Percentiles rank a stretch among this genome's conserved stretches.
These are phyloP conservation scores for Syngnathus rostellatus DNA, from an alignment of 2,797 vertebrate species.

Conservation along the genomic window DNA sequence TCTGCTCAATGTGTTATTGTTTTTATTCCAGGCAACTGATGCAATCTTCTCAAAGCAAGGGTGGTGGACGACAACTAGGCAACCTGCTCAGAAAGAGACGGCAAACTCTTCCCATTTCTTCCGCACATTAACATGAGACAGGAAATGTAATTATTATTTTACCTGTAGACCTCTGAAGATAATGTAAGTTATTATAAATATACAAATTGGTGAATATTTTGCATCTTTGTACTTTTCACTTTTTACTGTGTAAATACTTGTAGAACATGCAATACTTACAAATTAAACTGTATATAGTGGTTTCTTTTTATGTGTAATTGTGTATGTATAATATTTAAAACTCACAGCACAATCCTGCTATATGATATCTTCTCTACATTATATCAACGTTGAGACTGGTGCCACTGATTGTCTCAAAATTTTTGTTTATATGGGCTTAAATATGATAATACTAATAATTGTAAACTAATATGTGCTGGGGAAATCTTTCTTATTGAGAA, in stretches of 20 bases:
- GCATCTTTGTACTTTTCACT: neutral
- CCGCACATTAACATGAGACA: neutral
- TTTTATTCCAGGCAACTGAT: conserved; percentile 45
- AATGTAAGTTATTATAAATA: neutral
- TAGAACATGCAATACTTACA: neutral
- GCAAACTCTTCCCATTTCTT: conserved; percentile 19
- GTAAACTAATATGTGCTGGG: neutral
- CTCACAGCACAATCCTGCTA: neutral
- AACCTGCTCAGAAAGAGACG: conserved; percentile 50
- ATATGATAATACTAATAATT: neutral
- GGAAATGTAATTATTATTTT: neutral
- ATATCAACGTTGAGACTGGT: neutral
- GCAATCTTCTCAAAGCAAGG: conserved; percentile 37
- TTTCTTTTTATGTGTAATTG: neutral
- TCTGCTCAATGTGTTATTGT: conserved; percentile 28
- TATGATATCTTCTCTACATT: neutral
- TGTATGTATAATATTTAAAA: neutral
- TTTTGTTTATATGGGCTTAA: neutral
- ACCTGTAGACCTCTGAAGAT: neutral
- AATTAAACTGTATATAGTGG: neutral
- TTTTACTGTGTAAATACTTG: neutral
- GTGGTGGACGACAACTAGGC: conserved; percentile 32
- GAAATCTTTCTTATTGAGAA: neutral
- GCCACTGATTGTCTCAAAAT: neutral
- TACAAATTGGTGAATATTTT: neutral